These are phyloP conservation scores for Xanthia icteritia DNA, from an alignment of 2,888 invertebrate species.

Conservation along the genomic window DNA sequence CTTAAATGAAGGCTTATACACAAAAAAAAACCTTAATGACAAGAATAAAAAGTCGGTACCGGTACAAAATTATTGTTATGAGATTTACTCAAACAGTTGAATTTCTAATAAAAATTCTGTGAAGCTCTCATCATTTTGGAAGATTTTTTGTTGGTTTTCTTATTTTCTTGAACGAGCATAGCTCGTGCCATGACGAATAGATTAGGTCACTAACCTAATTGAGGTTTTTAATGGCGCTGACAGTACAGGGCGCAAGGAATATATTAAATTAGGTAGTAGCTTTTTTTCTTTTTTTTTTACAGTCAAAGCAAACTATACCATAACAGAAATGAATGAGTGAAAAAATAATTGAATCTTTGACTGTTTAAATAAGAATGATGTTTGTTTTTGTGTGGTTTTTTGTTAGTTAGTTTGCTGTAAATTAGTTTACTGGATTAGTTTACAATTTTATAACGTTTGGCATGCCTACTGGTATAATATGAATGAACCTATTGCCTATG, in stretches of 20 bases:
- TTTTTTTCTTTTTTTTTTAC: too few relatives aligned
- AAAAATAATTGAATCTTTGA: too few relatives aligned
- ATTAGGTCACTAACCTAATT: not conserved
- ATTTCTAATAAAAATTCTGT: not conserved
- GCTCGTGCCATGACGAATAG: not conserved
- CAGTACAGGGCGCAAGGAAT: not conserved
- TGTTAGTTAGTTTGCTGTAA: too few relatives aligned
- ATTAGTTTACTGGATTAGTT: too few relatives aligned
- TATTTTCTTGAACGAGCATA: not conserved
- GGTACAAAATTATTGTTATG: not conserved
- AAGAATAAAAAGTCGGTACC: not conserved
- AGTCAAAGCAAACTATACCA: too few relatives aligned
- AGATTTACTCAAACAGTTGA: not conserved
- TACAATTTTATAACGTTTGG: too few relatives aligned
- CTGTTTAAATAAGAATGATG: too few relatives aligned
- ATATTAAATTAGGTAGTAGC: too few relatives aligned
- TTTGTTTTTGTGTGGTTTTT: too few relatives aligned
- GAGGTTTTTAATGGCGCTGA: not conserved
- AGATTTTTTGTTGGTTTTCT: not conserved
- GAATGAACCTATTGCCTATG: too few relatives aligned
- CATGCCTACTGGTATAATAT: too few relatives aligned
- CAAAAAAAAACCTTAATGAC: not conserved
- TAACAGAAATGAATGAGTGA: too few relatives aligned
- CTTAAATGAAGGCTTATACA: not conserved
- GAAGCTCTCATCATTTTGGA: not conserved